Percentiles rank a stretch among this genome's conserved stretches.
phyloP scores from a whole-genome alignment of 1,140 invertebrate genomes.

The Tetragnatha versicolor region DNA sequence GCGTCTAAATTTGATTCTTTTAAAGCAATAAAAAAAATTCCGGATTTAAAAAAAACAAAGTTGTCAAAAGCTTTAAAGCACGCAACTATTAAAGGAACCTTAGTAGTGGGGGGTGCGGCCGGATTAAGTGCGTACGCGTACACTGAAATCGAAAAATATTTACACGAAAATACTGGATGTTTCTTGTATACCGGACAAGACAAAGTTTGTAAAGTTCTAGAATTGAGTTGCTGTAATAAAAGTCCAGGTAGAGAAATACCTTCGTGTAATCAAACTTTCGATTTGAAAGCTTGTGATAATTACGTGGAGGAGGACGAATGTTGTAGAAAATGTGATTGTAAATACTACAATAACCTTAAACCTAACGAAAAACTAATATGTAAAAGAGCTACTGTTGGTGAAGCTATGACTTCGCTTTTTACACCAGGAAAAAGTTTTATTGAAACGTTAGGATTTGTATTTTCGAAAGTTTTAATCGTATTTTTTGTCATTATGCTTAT shows the following conservation, averaged over 20 bases:
- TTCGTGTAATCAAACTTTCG: neutral
- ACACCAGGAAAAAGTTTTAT: too few species aligned
- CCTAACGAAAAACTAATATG: neutral
- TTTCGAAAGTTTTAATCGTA: too few species aligned
- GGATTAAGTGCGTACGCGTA: too few species aligned
- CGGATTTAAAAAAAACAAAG: neutral
- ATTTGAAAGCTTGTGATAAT: neutral
- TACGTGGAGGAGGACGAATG: neutral
- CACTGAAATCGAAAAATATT: neutral
- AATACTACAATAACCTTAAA: neutral
- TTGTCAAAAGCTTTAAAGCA: neutral
- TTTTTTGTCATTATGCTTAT: too few species aligned
- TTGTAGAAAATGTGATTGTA: conserved; percentile 4
- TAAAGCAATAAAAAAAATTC: neutral
- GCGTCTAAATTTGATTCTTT: neutral
- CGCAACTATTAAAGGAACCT: neutral
- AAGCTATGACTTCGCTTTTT: neutral
- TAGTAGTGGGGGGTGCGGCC: neutral
- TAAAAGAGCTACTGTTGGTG: neutral
- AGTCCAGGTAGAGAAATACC: neutral
- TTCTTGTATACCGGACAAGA: neutral
- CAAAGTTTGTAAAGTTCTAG: neutral
- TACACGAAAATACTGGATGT: conserved; percentile 1
- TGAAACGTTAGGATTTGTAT: too few species aligned
- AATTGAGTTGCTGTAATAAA: conserved; percentile 22